Conservation (phyloP, 2,888 invertebrate species). For the Leucoma salicis region DNA sequence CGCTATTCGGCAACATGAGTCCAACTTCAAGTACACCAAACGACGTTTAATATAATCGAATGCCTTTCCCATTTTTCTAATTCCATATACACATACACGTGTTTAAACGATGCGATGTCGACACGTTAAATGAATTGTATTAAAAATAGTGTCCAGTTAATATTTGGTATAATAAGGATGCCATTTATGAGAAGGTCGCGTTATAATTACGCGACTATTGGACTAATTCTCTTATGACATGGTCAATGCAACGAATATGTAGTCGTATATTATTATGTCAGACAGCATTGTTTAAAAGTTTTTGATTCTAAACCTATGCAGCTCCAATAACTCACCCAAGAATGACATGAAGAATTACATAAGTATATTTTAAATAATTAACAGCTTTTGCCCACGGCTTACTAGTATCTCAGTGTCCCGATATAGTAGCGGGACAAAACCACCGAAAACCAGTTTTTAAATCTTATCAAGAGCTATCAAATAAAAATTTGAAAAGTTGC, state of each 20-base stretch:
- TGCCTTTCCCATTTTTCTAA: constrained; percentile 43
- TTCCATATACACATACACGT: background rate
- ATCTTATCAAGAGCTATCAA: too few species aligned
- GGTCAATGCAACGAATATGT: constrained; percentile 15
- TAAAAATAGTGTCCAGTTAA: constrained; percentile 28
- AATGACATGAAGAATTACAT: too few species aligned
- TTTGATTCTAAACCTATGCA: too few species aligned
- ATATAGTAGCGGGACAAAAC: too few species aligned
- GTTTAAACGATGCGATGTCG: constrained; percentile 14
- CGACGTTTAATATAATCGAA: constrained; percentile 44
- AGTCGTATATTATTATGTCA: background rate
- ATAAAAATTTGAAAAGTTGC: too few species aligned
- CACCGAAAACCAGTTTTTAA: too few species aligned
- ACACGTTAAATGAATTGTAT: constrained; percentile 26
- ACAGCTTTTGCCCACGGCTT: too few species aligned
- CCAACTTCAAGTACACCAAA: constrained; percentile 51
- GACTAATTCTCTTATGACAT: constrained; percentile 39
- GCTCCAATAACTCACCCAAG: too few species aligned
- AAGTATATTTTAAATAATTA: too few species aligned
- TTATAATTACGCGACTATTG: constrained; percentile 35
- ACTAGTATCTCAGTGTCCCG: too few species aligned
- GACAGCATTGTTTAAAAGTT: too few species aligned
- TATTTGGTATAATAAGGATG: constrained; percentile 60
- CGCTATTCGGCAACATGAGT: constrained; percentile 54
- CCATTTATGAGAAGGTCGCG: constrained; percentile 52